Base-by-base conservation (phyloP, 2,797 vertebrate genomes). In the Typhlichthys eigenmanni region DNA sequence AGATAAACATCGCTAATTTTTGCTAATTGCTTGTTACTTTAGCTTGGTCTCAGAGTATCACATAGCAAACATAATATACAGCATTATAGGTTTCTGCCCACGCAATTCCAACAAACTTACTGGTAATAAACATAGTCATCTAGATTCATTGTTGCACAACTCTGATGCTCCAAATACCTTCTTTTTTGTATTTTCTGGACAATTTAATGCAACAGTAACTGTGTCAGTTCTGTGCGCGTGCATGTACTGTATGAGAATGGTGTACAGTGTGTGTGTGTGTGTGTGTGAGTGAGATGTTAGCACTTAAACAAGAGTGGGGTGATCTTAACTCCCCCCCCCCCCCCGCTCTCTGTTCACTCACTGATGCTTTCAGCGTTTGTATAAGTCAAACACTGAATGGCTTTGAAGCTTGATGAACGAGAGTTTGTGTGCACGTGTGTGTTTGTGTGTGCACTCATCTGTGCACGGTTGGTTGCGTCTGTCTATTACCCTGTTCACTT, bases 151-250 rank as follows among this genome's bases (percentile, higher is more conserved):
- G 77, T 38, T 71, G 13, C 59, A 60, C 62, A 68, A 70, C 62
- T 68, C 85, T 87, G 71, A 73, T 79, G 84, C 86, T 86, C 82
- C 77, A 85, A 78, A 83, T 85, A 63, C 71, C 64, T 60, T 65
- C 76, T 87, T 48, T 82, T 79, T 78, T 80, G 86, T 76, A 7
- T 8, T 38, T 38, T 38, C 7, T 38, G 87, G 72, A 78, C 84
- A 87, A 87, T 88, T 89, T 87, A 87, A 87, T 88, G 84, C 81
- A 87, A 86, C 76, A 66, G 71, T 76, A 49, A 66, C 29, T 56
- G 68, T 79, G 72, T 74, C 71, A 78, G 58, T 72, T 69, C 64
- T 74, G 83, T 47, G 64, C 17, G 19, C 50, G 48, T 65, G 60
- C 53, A 61, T 48, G 64, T 13, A 53, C 24, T 47, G 55, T 54